A percentile compares a stretch with the other conserved stretches of the same genome.
Conservation (phyloP, 2,113 vertebrate species). For the Channa argus region DNA sequence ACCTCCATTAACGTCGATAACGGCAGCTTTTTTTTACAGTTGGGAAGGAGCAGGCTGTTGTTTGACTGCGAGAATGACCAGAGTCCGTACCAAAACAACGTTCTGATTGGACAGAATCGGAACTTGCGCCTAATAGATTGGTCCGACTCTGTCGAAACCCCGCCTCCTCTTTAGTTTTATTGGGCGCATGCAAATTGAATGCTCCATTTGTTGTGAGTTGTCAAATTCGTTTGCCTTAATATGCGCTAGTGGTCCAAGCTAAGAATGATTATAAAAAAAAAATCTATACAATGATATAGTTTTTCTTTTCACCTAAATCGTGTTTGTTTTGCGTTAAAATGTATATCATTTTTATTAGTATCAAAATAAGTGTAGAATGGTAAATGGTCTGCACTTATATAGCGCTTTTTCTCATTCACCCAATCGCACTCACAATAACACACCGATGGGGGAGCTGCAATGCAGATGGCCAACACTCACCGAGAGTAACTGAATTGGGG, state of each 20-base stretch:
- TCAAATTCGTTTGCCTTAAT: slow-evolving; percentile 11
- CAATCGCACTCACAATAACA: no score
- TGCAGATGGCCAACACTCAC: no score
- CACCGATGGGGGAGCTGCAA: no score
- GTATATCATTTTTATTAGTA: no score
- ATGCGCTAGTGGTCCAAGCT: background rate
- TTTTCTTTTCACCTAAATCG: background rate
- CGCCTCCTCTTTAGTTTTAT: slow-evolving; percentile 47
- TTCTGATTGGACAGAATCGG: slow-evolving; percentile 60
- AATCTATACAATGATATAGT: no score
- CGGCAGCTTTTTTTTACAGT: slow-evolving; percentile 6
- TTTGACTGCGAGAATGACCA: slow-evolving; percentile 36
- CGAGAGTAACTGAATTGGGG: no score
- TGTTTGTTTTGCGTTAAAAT: background rate
- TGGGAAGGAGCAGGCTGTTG: slow-evolving; percentile 48
- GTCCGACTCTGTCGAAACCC: rapidly evolving
- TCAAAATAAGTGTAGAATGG: no score
- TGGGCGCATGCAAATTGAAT: slow-evolving; percentile 61
- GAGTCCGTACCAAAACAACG: slow-evolving; percentile 74
- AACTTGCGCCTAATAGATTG: slow-evolving; percentile 33
- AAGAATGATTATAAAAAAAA: no score
- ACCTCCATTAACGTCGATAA: background rate
- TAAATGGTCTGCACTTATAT: no score
- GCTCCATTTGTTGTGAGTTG: slow-evolving; percentile 49
- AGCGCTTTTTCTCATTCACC: no score